A percentile compares a stretch with the other conserved stretches of the same genome.
These are phyloP conservation scores for Holacanthella duospinosa DNA, from an alignment of 2,888 invertebrate genomes.

Conservation along the genomic window DNA sequence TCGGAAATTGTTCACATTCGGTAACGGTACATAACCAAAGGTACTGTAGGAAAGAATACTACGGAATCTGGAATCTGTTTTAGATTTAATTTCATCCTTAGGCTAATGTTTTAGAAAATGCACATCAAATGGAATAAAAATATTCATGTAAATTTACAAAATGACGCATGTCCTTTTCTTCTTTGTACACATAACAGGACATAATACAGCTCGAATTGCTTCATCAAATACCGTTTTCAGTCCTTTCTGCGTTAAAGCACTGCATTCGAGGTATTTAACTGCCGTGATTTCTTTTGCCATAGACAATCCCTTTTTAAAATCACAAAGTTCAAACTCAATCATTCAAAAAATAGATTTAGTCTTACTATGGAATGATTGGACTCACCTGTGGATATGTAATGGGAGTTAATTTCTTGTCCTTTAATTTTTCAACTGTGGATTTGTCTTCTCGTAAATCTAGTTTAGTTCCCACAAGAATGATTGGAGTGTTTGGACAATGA, in stretches of 20 bases:
- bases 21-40: no score
- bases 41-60: no score
- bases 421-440: slow-evolving; percentile 89
- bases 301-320: slow-evolving; percentile 49
- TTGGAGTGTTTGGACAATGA: slow-evolving; percentile 98
- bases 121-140: no score
- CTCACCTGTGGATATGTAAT: slow-evolving; percentile 76
- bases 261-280: slow-evolving; percentile 96
- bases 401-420: slow-evolving; percentile 92
- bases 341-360: no score
- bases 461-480: slow-evolving; percentile 96
- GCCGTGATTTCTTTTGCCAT: slow-evolving; percentile 96
- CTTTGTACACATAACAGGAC: slow-evolving; percentile 50
- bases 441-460: slow-evolving; percentile 94
- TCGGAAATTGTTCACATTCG: no score
- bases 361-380: not conserved
- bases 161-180: not conserved
- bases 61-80: no score
- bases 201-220: slow-evolving; percentile 94
- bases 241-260: slow-evolving; percentile 95
- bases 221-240: slow-evolving; percentile 98
- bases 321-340: not conserved
- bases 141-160: not conserved
- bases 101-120: no score
- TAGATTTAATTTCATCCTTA: no score